phyloP scores from a whole-genome alignment of 2,797 vertebrate species.

The Agapornis canus region DNA sequence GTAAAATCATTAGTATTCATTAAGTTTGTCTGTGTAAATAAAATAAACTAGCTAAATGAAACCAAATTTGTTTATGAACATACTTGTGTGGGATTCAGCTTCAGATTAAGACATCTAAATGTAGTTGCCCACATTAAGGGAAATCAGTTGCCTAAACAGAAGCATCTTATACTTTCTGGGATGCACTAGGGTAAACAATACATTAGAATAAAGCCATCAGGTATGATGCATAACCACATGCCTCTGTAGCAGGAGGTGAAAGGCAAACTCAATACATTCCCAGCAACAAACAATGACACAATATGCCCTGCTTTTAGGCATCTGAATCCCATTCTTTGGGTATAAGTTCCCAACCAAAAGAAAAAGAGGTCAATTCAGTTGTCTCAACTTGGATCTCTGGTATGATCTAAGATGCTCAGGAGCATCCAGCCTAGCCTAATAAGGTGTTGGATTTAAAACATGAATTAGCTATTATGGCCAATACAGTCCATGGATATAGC shows the following conservation, averaged over 20 bases:
- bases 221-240: neutral
- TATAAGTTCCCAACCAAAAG: neutral
- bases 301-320: neutral
- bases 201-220: neutral
- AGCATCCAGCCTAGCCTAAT: neutral
- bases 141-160: neutral
- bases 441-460: neutral
- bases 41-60: neutral
- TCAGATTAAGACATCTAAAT: neutral
- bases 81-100: neutral
- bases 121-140: neutral
- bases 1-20: neutral
- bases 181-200: neutral
- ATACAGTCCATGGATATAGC: accelerated
- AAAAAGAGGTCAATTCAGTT: neutral
- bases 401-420: neutral
- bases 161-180: neutral
- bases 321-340: neutral
- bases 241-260: neutral
- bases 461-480: neutral
- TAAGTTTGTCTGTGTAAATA: neutral
- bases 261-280: neutral
- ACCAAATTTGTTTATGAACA: neutral
- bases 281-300: neutral
- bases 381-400: neutral